Conservation (phyloP, 2,888 invertebrate genomes). For the Geophilus truncorum region DNA sequence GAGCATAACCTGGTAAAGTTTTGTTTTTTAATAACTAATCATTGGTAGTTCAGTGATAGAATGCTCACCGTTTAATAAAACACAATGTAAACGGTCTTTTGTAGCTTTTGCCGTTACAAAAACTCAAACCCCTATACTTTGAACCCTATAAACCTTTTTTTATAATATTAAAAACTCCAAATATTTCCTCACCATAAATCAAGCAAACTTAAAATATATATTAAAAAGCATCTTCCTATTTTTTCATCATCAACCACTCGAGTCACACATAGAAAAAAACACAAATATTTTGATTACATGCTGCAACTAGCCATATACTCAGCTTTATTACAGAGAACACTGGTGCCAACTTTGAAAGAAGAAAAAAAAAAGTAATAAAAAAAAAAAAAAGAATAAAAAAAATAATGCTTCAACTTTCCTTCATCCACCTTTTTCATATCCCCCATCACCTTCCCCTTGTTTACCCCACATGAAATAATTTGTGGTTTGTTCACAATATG, state of each 20-base stretch:
- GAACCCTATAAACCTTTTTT: no score
- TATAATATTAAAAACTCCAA: no score
- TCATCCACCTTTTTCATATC: not conserved
- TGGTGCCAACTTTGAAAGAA: not conserved
- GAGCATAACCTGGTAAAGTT: not conserved
- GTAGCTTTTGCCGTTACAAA: no score
- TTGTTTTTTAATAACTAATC: not conserved
- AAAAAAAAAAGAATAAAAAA: not conserved
- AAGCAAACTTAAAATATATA: not conserved
- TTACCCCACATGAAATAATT: slow-evolving; percentile 7
- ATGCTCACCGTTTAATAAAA: not conserved
- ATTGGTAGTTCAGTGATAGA: not conserved
- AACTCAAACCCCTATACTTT: no score
- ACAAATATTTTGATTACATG: slow-evolving; percentile 7
- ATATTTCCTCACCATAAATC: not conserved
- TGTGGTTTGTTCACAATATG: slow-evolving; percentile 2
- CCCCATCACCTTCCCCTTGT: not conserved
- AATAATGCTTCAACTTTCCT: not conserved
- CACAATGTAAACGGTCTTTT: no score
- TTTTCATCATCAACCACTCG: not conserved
- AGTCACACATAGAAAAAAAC: not conserved
- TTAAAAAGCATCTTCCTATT: not conserved
- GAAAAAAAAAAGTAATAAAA: not conserved
- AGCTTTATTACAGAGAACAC: not conserved
- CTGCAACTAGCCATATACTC: not conserved